Evolutionary conservation across 1,140 invertebrate genomes (phyloP).

Genomic region (Drosophila equinoxialis): DNA sequence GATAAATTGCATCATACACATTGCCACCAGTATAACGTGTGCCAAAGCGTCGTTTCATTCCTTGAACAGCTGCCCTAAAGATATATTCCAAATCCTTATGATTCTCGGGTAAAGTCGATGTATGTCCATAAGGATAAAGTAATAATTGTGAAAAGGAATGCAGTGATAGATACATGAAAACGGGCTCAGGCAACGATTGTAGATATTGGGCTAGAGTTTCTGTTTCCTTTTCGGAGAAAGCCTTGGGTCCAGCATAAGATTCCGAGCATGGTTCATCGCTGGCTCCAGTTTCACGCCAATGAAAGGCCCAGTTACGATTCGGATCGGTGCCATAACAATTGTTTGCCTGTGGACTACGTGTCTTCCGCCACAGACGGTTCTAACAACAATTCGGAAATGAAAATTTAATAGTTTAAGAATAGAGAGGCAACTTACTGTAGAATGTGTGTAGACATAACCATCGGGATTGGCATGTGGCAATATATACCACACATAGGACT

Average conservation of each 20-base stretch:
- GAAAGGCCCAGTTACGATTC: constrained; percentile 90
- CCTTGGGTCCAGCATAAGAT: constrained; percentile 86
- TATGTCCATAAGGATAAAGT: constrained; percentile 89
- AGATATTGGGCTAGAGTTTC: constrained; percentile 79
- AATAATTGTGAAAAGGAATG: constrained; percentile 91
- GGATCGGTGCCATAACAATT: constrained; percentile 88
- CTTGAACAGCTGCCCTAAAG: constrained; percentile 85
- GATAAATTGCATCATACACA: constrained; percentile 72
- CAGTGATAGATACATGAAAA: constrained; percentile 85
- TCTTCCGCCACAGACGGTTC: constrained; percentile 91
- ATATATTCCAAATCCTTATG: constrained; percentile 86
- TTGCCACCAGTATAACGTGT: constrained; percentile 85
- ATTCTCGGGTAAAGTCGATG: constrained; percentile 85
- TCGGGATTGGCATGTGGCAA: constrained; percentile 90
- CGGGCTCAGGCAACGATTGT: constrained; percentile 38
- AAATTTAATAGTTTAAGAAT: background rate
- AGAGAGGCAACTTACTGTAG: constrained; percentile 36
- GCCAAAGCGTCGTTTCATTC: constrained; percentile 86
- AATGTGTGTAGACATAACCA: constrained; percentile 90
- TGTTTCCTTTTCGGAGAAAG: constrained; percentile 91
- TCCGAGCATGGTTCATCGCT: constrained; percentile 88
- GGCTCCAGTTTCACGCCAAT: constrained; percentile 87
- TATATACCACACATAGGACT: constrained; percentile 88
- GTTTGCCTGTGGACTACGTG: constrained; percentile 84
- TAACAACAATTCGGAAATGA: background rate